These are phyloP conservation scores for Parazoanthus darwini DNA, from an alignment of 92 coral and sea anemone genomes.

Conservation along the genomic window DNA sequence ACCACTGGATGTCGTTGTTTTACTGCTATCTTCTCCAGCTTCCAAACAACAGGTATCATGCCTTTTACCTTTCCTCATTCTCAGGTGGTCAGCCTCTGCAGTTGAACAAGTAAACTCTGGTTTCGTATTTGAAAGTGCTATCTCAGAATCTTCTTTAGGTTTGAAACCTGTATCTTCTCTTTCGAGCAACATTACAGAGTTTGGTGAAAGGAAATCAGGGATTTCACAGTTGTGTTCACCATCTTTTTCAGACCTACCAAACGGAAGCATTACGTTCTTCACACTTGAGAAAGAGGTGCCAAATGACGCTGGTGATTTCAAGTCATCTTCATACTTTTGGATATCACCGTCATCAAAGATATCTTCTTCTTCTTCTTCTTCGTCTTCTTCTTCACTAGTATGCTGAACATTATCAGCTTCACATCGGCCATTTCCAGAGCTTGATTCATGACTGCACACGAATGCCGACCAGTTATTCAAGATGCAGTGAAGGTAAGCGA, in stretches of 20 bases:
- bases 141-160: neutral
- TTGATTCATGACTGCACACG: conserved; percentile 16
- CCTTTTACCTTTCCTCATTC: neutral
- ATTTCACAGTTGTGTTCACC: neutral
- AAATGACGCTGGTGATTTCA: neutral
- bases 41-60: conserved; percentile 1
- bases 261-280: neutral
- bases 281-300: neutral
- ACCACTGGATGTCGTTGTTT: neutral
- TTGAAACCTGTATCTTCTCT: neutral
- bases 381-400: neutral
- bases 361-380: neutral
- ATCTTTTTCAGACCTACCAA: neutral
- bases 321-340: neutral
- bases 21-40: conserved; percentile 36
- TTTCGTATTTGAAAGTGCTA: neutral
- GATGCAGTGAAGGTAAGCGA: conserved; percentile 67
- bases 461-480: conserved; percentile 73
- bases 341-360: neutral
- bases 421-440: neutral
- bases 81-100: neutral
- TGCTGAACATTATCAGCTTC: neutral
- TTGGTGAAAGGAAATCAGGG: neutral
- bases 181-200: neutral
- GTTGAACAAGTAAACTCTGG: neutral